These are phyloP conservation scores for Drosophila neocordata DNA, from an alignment of 1,140 invertebrate genomes.

Conservation along the genomic window DNA sequence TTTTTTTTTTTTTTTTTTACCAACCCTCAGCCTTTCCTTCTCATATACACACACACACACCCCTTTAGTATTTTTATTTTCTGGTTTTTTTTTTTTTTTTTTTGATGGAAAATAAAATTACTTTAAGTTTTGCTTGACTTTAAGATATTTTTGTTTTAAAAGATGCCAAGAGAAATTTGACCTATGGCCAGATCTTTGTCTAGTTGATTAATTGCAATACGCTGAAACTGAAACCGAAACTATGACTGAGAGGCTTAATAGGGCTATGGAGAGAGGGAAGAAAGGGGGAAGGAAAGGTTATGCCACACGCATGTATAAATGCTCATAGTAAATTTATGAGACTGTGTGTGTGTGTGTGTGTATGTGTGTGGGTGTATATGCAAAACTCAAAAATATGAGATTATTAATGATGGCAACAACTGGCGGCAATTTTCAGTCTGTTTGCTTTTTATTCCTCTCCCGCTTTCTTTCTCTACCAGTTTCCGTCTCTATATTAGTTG, in stretches of 20 bases:
- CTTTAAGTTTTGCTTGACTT: conserved; percentile 1
- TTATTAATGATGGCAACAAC: conserved; percentile 67
- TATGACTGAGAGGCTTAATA: conserved; percentile 15
- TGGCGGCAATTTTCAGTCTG: conserved; percentile 47
- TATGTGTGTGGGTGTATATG: conserved; percentile 18
- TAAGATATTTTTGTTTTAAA: conserved; percentile 19
- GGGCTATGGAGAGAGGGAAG: background rate
- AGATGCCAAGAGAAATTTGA: background rate
- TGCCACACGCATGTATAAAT: conserved; percentile 6
- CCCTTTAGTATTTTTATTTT: background rate
- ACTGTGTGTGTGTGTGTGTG: background rate
- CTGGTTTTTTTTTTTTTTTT: conserved; percentile 3
- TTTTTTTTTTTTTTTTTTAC: conserved; percentile 6
- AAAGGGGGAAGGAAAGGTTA: background rate
- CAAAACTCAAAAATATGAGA: conserved; percentile 63
- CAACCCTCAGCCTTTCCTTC: background rate
- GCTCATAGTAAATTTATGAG: background rate
- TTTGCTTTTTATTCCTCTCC: background rate
- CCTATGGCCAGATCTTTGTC: conserved; percentile 65
- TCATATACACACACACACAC: no score
- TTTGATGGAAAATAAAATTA: conserved; percentile 9
- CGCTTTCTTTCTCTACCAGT: background rate
- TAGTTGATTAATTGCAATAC: conserved; percentile 73
- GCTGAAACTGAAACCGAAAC: conserved; percentile 15
- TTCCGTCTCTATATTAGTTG: no score